Evolutionary conservation across 1,140 invertebrate genomes (phyloP), one percentile per base, ranked within the genome.

Genomic region (Bradysia coprophila): DNA sequence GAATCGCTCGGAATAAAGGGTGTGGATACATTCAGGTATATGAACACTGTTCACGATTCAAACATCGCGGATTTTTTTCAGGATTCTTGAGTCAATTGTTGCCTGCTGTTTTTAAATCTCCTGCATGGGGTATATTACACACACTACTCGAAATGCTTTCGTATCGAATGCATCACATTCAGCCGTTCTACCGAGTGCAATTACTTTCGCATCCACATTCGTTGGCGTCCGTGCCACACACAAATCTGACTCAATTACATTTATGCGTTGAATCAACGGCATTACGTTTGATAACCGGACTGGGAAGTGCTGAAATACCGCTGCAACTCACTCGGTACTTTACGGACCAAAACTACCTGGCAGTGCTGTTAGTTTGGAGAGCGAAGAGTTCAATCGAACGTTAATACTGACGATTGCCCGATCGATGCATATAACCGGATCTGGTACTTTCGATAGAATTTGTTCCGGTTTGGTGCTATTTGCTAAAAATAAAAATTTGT

Each of bases 1-100:
- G 93, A 97, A 62, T 92, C 89, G 31, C 68, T 96, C 6, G 91
- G 92, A 21, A 95, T 96, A 36, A 97, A 96, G 69, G 88, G 86
- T 34, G 11, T n/a, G n/a, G n/a, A n/a, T n/a, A n/a, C n/a, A n/a
- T n/a, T n/a, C n/a, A n/a, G n/a, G n/a, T n/a, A n/a, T n/a, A n/a
- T n/a, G n/a, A n/a, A n/a, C n/a, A n/a, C n/a, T n/a, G n/a, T n/a
- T n/a, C n/a, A n/a, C n/a, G n/a, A n/a, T n/a, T n/a, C n/a, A n/a
- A n/a, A n/a, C n/a, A n/a, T n/a, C n/a, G n/a, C n/a, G n/a, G n/a
- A n/a, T n/a, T n/a, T n/a, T n/a, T n/a, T n/a, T n/a, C n/a, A n/a
- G n/a, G n/a, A n/a, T n/a, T n/a, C n/a, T 34, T 56, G 87, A 81
- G 73, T 58, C 87, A 93, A 62, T 62, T 94, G 4, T 60, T 95